These are phyloP conservation scores for Atta texana DNA, from an alignment of 1,140 invertebrate genomes.

Conservation along the genomic window DNA sequence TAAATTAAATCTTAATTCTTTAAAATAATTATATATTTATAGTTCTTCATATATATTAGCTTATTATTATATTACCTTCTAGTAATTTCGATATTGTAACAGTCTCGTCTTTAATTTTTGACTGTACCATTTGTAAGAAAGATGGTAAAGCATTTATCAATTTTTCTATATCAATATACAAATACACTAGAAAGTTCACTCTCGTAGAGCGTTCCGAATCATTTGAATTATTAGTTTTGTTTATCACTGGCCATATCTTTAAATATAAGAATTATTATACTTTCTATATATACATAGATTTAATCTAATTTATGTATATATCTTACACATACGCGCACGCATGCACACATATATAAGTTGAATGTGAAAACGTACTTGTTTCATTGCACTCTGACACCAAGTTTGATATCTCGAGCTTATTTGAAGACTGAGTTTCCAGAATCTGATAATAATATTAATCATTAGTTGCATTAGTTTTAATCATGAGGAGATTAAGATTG, in stretches of 20 bases:
- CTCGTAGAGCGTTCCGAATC: conserved; percentile 75
- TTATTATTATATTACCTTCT: too few species aligned
- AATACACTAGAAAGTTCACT: conserved; percentile 84
- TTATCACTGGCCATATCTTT: conserved; percentile 78
- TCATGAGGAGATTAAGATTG: not conserved
- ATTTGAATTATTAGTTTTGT: conserved; percentile 73
- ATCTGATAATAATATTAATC: conserved; percentile 85
- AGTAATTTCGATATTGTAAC: conserved; percentile 76
- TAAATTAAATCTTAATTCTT: conserved; percentile 5
- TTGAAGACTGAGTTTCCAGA: conserved; percentile 95
- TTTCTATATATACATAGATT: conserved; percentile 26
- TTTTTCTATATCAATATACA: conserved; percentile 85
- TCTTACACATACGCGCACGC: not conserved
- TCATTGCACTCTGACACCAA: conserved; percentile 88
- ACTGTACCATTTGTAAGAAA: conserved; percentile 83
- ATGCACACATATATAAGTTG: not conserved
- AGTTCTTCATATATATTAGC: not conserved
- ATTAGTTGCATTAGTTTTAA: conserved; percentile 18
- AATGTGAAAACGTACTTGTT: conserved; percentile 76
- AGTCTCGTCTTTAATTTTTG: conserved; percentile 81
- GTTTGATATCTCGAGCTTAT: conserved; percentile 91
- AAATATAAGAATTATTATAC: conserved; percentile 18
- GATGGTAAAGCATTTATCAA: conserved; percentile 83
- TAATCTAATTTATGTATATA: conserved; percentile 48
- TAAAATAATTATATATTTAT: conserved; percentile 4